These are phyloP conservation scores for Chloebia gouldiae DNA, from an alignment of 2,113 vertebrate species.

Conservation along the genomic window DNA sequence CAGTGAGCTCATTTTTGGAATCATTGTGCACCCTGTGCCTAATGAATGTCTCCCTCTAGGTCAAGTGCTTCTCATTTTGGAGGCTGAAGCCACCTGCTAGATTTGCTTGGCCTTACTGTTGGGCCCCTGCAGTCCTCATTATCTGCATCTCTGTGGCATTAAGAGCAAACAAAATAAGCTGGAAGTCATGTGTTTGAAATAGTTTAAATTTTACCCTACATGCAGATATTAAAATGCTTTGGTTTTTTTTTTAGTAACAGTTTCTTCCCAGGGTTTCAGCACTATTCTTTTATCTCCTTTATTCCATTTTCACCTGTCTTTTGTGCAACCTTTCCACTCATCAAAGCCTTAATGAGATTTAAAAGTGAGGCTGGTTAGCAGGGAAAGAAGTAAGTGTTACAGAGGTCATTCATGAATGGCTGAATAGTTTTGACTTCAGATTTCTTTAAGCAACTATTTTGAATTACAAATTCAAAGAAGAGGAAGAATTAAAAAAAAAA, in stretches of 20 bases:
- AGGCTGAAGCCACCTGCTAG: neutral
- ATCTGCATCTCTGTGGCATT: accelerated
- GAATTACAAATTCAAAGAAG: neutral
- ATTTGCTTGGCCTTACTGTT: neutral
- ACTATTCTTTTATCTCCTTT: neutral
- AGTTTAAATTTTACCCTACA: neutral
- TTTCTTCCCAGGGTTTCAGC: neutral
- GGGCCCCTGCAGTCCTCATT: neutral
- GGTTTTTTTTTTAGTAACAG: neutral
- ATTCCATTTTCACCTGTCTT: neutral
- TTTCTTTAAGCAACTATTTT: neutral
- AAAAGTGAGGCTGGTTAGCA: slow-evolving; percentile 3
- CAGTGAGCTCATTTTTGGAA: neutral
- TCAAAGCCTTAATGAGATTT: slow-evolving; percentile 23
- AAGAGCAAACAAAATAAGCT: neutral
- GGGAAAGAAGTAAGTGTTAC: neutral
- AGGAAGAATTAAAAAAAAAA: neutral
- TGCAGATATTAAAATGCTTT: neutral
- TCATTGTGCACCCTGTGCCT: neutral
- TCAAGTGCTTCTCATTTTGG: neutral
- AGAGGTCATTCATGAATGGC: neutral
- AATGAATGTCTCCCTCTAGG: neutral
- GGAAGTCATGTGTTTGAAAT: neutral
- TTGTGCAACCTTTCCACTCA: neutral
- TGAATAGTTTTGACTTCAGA: neutral